Evolutionary conservation across 2,888 invertebrate genomes (phyloP), one percentile per base, ranked within the genome.

Genomic region (Trichopria drosophilae): DNA sequence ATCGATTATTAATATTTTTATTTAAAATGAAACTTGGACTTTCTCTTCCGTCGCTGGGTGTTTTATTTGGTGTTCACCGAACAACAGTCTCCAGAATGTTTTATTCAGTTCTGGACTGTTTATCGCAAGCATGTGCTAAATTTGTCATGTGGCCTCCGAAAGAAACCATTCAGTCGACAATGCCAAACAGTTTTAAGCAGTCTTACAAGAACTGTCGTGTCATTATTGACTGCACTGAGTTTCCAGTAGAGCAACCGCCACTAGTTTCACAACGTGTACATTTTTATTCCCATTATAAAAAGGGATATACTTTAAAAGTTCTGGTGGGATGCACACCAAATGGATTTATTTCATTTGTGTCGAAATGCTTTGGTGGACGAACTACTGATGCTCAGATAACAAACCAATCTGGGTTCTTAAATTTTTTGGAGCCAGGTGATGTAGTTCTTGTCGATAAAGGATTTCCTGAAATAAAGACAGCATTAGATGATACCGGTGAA

Each of bases 81-180:
- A 55, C 57, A 15, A 61, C 57, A 13, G 29, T 55, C 23, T 59
- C 59, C 1, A 49, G 43, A 51, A 57, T 59, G 43, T 62, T 59
- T 43, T 19, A 26, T 28, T 24, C 29, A 12, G 48, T 19, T 31
- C 18, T 60, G 23, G 13, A 37, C n/a, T 5, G 28, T 6, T 41
- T 62, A 41, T 29, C 50, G 24, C 4, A 4, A 34, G 45, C 36
- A 4, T 40, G 24, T 3, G 16, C 15, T 6, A 37, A 55, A 16
- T 55, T 50, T 29, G 44, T 58, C n/a, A 34, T 36, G 31, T 58
- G 55, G 53, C 53, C 58, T 6, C 19, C 24, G n/a, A 39, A 31
- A 34, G 29, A 42, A 13, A 23, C 29, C 3, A 49, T 55, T 15
- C 2, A 29, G 20, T 13, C 6, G 4, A 49, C 53, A 13, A 51